These are phyloP conservation scores for Aphidius ervi DNA, from an alignment of 1,140 invertebrate genomes.

Conservation along the genomic window DNA sequence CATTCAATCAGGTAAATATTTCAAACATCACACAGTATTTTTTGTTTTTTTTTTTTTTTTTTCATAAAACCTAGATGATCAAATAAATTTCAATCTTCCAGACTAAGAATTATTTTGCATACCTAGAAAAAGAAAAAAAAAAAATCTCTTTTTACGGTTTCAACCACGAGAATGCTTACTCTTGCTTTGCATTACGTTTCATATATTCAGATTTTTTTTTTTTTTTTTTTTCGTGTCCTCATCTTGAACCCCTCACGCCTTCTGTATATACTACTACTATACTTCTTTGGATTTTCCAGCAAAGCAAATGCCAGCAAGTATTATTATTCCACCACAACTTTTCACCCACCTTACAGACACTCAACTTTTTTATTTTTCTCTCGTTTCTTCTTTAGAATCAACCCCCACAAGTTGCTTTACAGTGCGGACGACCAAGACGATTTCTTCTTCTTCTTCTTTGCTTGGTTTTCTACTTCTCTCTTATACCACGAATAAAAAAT, in stretches of 20 bases:
- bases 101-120: conserved; percentile 6
- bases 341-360: conserved; percentile 34
- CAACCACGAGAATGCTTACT: conserved; percentile 22
- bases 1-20: no score
- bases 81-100: conserved; percentile 29
- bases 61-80: no score
- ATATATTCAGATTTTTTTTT: conserved; percentile 55
- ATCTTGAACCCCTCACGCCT: conserved; percentile 1
- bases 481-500: conserved; percentile 38
- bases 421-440: conserved; percentile 14
- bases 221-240: conserved; percentile 3
- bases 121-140: background rate
- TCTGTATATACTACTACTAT: background rate
- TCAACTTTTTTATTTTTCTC: conserved; percentile 21
- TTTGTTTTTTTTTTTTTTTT: conserved; percentile 3
- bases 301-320: conserved; percentile 42
- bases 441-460: conserved; percentile 28
- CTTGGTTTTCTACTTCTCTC: conserved; percentile 4
- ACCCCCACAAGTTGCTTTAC: background rate
- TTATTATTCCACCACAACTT: conserved; percentile 56
- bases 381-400: conserved; percentile 15
- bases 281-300: conserved; percentile 18
- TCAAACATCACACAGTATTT: no score
- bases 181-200: conserved; percentile 44
- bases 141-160: conserved; percentile 4